Base-by-base conservation (phyloP, 1,140 invertebrate species). In the Triops cancriformis region DNA sequence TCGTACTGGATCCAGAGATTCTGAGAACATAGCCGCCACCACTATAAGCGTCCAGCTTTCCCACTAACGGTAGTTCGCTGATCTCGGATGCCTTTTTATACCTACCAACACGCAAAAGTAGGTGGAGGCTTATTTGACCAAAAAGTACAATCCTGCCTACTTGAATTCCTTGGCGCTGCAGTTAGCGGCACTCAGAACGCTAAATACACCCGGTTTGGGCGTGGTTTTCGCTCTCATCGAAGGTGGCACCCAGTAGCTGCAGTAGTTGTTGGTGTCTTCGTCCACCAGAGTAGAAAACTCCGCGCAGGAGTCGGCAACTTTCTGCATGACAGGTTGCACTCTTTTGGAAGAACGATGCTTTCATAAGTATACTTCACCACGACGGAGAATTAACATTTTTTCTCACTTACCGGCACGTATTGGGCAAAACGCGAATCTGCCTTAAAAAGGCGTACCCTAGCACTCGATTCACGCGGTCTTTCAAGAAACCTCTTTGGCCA, bases 1-100 rank as follows among this genome's bases (percentile, higher is more conserved):
- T 81, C 5, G 81, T 74, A 41, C 81, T 81, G 42, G 82, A 84
- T n/a, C 87, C 88, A 26, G 82, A 82, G 5, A 89, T 79, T 26
- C 83, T 81, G 0, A 87, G 82, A 7, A 88, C 82, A 81, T 89
- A 89, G 0, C 89, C 89, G 37, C 89, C 88, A 4, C 88, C 88
- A 27, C 83, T 80, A 80, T 89, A 89, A 3, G 85, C 77, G 72
- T 82, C 84, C 72, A 86, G 81, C 26, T 82, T 81, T 5, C 87
- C 87, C 80, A 82, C 82, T 80, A 85, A 86, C 0, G 87, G 86
- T 72, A 85, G 83, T 9, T 87, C 85, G 76, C 86, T 82, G 1
- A 88, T 80, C 28, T 82, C 82, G 14, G 78, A 80, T 5, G 85
- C 6, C 45, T 45, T 76, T 18, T 5, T 76, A 31, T 76, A 76